Percentiles rank a stretch among this genome's conserved stretches.
phyloP scores from a whole-genome alignment of 2,888 invertebrate species.

The Tromatobia lineatoria region DNA sequence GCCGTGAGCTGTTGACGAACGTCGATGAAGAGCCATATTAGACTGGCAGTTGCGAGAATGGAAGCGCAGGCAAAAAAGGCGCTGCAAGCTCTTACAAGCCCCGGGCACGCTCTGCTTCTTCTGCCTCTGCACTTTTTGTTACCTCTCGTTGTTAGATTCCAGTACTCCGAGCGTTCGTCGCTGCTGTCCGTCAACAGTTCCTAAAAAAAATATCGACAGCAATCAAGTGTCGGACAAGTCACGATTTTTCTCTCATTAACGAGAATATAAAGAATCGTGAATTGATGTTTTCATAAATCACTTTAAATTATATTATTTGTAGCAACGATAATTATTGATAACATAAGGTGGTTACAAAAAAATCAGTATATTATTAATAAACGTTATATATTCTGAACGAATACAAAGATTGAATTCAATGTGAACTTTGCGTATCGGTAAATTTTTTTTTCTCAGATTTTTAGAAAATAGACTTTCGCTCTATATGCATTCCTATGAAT shows the following conservation, averaged over 20 bases:
- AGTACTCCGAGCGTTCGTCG: slow-evolving; percentile 87
- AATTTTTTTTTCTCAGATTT: background rate
- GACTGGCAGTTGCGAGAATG: slow-evolving; percentile 89
- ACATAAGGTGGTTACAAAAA: background rate
- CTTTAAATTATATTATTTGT: background rate
- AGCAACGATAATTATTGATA: background rate
- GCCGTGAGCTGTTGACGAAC: slow-evolving; percentile 89
- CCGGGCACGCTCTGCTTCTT: slow-evolving; percentile 85
- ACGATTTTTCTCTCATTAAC: background rate
- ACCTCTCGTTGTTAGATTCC: slow-evolving; percentile 80
- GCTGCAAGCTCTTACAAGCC: slow-evolving; percentile 88
- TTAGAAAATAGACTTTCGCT: background rate
- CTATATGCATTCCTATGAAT: too few species aligned
- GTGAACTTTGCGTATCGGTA: background rate
- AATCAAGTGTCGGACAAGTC: background rate
- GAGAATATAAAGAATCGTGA: background rate
- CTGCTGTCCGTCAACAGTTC: slow-evolving; percentile 89
- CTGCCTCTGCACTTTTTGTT: slow-evolving; percentile 79
- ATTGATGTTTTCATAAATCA: background rate
- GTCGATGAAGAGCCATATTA: slow-evolving; percentile 90
- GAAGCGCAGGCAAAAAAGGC: slow-evolving; percentile 88
- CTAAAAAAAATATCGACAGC: slow-evolving; percentile 79
- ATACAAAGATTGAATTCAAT: background rate
- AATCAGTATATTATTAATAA: background rate
- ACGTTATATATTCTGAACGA: background rate